Conservation (phyloP, 2,113 vertebrate genomes). For the Lampris incognitus region DNA sequence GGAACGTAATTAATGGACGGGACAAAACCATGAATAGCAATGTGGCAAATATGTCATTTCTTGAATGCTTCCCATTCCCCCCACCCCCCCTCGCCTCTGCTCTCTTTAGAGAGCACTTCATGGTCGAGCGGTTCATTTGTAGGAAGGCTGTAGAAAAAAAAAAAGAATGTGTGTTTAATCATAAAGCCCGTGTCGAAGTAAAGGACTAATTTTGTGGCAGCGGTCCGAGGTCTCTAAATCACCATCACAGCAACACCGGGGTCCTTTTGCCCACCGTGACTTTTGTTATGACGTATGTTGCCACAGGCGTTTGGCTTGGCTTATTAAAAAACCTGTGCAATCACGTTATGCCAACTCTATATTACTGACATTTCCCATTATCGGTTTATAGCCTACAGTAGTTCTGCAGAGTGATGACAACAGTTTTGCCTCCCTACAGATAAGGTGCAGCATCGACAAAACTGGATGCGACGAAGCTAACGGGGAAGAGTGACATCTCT, state of each 20-base stretch:
- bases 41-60: constrained; percentile 51
- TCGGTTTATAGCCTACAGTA: background rate
- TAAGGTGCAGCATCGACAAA: constrained; percentile 27
- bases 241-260: constrained; percentile 9
- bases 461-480: background rate
- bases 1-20: constrained; percentile 60
- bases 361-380: constrained; percentile 16
- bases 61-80: constrained; percentile 2
- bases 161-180: constrained; percentile 49
- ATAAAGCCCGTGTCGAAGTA: constrained; percentile 18
- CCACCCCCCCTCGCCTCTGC: constrained; percentile 20
- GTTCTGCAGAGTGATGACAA: background rate
- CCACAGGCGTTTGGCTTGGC: constrained; percentile 1
- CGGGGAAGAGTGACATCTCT: background rate
- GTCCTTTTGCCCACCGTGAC: constrained; percentile 2
- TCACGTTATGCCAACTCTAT: constrained; percentile 18
- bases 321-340: constrained; percentile 40
- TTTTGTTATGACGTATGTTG: background rate
- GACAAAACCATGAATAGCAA: constrained; percentile 67
- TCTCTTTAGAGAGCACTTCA: constrained; percentile 46
- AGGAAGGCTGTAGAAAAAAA: constrained; percentile 21
- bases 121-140: constrained; percentile 44
- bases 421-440: constrained; percentile 19
- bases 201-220: background rate
- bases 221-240: background rate